phyloP scores from a whole-genome alignment of 2,797 vertebrate species.

The Enteromius thamalakanensis region DNA sequence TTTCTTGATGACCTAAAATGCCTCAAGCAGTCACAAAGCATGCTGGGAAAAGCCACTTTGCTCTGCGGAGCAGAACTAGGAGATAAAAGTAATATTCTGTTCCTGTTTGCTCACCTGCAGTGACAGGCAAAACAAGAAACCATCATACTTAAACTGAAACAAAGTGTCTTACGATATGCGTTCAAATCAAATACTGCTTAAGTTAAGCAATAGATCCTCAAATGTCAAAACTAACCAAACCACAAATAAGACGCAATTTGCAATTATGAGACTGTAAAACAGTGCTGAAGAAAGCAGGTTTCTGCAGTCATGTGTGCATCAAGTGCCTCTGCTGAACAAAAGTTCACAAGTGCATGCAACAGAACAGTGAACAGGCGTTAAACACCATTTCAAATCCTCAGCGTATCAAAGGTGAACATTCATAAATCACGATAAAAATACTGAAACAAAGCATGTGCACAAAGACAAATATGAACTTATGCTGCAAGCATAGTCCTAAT shows the following conservation, averaged over 20 bases:
- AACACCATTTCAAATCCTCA: slow-evolving; percentile 15
- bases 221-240: neutral
- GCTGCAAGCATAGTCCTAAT: too few species aligned
- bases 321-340: slow-evolving; percentile 23
- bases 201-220: neutral
- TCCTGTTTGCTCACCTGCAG: slow-evolving; percentile 27
- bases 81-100: slow-evolving; percentile 41
- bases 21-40: slow-evolving; percentile 37
- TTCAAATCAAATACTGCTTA: neutral
- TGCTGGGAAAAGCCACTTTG: slow-evolving; percentile 39
- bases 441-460: neutral
- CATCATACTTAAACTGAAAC: neutral
- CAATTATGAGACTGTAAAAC: slow-evolving; percentile 19
- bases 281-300: slow-evolving; percentile 1
- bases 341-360: slow-evolving; percentile 16
- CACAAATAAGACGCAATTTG: neutral
- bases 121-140: slow-evolving; percentile 20
- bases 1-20: slow-evolving; percentile 16
- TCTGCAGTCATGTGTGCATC: slow-evolving; percentile 35
- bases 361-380: neutral
- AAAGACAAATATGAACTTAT: neutral
- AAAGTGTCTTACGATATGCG: neutral
- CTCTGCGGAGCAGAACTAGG: slow-evolving; percentile 35
- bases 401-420: slow-evolving; percentile 21
- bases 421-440: neutral